phyloP scores from a whole-genome alignment of 2,797 vertebrate genomes.

The Tokudaia muenninki region DNA sequence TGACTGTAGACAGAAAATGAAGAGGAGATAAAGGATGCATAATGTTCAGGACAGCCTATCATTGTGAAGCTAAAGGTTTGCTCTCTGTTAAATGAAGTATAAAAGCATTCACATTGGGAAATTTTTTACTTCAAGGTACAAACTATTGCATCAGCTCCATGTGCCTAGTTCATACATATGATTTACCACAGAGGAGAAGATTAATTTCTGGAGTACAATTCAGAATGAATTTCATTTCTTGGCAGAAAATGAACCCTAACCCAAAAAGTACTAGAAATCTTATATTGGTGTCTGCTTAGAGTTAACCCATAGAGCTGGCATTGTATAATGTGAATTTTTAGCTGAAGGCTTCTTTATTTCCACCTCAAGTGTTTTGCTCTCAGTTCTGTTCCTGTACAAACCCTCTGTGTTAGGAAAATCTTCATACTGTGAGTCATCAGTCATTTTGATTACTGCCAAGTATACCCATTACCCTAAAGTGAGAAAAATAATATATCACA shows the following conservation, averaged over 20 bases:
- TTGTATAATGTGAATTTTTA: slow-evolving; percentile 71
- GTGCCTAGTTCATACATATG: slow-evolving; percentile 67
- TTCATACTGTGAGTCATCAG: slow-evolving; percentile 43
- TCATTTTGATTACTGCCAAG: slow-evolving; percentile 68
- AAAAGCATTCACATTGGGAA: slow-evolving; percentile 62
- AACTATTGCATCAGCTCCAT: slow-evolving; percentile 67
- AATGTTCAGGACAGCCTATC: slow-evolving; percentile 22
- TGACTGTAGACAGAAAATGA: not conserved
- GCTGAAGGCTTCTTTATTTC: slow-evolving; percentile 58
- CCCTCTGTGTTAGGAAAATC: slow-evolving; percentile 41
- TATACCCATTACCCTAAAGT: slow-evolving; percentile 54
- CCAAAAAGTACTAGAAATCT: slow-evolving; percentile 64
- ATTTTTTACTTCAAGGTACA: slow-evolving; percentile 70
- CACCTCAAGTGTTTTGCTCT: slow-evolving; percentile 68
- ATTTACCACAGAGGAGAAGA: slow-evolving; percentile 81
- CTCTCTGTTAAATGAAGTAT: slow-evolving; percentile 63
- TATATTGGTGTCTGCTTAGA: slow-evolving; percentile 70
- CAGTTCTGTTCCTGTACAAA: not conserved
- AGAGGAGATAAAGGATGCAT: slow-evolving; percentile 51
- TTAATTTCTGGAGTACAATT: slow-evolving; percentile 78
- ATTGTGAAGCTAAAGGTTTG: slow-evolving; percentile 49
- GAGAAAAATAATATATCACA: slow-evolving; percentile 50
- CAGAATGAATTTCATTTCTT: slow-evolving; percentile 75
- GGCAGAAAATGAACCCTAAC: slow-evolving; percentile 65
- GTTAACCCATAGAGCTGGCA: slow-evolving; percentile 37